A percentile compares a stretch with the other conserved stretches of the same genome.
Evolutionary conservation across 2,888 invertebrate genomes (phyloP).

Genomic region (Tholera decimalis): DNA sequence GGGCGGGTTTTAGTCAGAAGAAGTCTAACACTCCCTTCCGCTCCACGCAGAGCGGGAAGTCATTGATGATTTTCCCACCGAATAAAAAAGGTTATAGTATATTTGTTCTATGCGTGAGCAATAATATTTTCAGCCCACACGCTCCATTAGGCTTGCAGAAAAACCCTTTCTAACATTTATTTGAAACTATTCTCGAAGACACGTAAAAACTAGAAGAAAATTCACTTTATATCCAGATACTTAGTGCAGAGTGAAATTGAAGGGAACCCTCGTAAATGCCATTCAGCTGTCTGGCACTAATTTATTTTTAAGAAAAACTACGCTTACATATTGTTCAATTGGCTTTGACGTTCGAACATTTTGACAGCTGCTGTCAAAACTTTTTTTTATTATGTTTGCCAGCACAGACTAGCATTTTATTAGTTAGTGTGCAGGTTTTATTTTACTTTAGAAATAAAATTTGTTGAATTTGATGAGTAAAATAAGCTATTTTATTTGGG

Average conservation of each 20-base stretch:
- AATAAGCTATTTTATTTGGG: not conserved
- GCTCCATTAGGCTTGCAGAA: conserved; percentile 5
- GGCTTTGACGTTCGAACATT: conserved; percentile 40
- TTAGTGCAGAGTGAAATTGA: conserved; percentile 27
- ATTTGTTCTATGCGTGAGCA: not conserved
- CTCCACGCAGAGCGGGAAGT: too few relatives aligned
- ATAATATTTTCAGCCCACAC: conserved; percentile 6
- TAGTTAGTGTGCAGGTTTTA: not conserved
- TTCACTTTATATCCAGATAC: conserved; percentile 40
- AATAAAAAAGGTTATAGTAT: too few relatives aligned
- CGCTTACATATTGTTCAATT: conserved; percentile 29
- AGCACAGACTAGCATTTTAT: not conserved
- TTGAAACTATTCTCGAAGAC: conserved; percentile 15
- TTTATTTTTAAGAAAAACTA: conserved; percentile 43
- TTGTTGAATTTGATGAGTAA: not conserved
- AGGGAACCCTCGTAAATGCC: conserved; percentile 53
- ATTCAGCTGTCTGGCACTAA: conserved; percentile 52
- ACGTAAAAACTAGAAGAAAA: conserved; percentile 33
- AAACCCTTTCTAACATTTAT: conserved; percentile 27
- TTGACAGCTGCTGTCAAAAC: conserved; percentile 43
- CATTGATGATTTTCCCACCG: too few relatives aligned
- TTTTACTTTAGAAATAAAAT: conserved; percentile 15
- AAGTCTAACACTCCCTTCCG: too few relatives aligned
- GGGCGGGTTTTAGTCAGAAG: too few relatives aligned
- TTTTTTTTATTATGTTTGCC: not conserved